Evolutionary conservation across 2,113 vertebrate genomes (phyloP).

Genomic region (Nycticryphes semicollaris): DNA sequence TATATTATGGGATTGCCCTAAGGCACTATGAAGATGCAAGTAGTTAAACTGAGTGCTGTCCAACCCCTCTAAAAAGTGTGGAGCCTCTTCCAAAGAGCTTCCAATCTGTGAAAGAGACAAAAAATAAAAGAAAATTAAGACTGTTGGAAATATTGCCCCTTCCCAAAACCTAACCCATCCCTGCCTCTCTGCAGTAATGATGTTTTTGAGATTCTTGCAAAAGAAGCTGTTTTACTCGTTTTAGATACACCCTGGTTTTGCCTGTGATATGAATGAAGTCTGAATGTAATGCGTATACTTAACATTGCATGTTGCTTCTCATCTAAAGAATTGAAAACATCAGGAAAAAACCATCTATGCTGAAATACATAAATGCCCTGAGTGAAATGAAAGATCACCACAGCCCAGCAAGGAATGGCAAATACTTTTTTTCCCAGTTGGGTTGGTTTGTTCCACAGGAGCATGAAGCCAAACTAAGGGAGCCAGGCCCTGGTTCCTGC

Average conservation of each 20-base stretch:
- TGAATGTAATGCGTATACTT: not conserved
- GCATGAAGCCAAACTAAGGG: not conserved
- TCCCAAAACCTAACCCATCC: not conserved
- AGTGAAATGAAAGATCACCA: not conserved
- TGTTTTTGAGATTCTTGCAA: not conserved
- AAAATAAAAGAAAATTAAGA: not conserved
- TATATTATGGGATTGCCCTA: not conserved
- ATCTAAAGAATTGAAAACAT: not conserved
- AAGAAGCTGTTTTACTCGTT: not conserved
- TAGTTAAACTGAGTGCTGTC: not conserved
- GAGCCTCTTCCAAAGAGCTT: not conserved
- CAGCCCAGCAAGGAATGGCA: not conserved
- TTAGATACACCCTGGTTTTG: not conserved
- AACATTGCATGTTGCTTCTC: not conserved
- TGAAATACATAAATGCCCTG: not conserved
- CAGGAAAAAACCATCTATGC: too few species aligned
- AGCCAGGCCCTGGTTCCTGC: not conserved
- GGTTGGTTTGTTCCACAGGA: not conserved
- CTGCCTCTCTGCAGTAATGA: not conserved
- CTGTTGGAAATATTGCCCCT: fast-evolving
- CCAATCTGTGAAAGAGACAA: not conserved
- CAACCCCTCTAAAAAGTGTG: not conserved
- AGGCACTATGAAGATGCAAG: not conserved
- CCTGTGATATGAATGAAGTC: not conserved
- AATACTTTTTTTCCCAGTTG: not conserved